Base-by-base conservation (phyloP, 2,797 vertebrate genomes). In the Gouania willdenowi region DNA sequence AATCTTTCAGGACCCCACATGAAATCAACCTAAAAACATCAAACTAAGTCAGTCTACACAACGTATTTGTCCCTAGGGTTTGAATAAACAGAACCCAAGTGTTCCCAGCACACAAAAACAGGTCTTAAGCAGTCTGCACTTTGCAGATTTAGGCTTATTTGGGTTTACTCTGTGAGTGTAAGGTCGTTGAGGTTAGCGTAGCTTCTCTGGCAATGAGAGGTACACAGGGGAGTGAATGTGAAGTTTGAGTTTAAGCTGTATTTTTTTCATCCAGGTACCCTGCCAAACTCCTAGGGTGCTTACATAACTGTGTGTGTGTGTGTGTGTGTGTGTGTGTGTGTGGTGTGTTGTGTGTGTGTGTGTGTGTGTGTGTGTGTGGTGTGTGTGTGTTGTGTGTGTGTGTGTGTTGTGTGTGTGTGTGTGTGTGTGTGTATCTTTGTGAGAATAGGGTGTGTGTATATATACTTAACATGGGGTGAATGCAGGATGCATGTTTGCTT, bases 191-290 rank as follows among this genome's bases (percentile, higher is more conserved):
- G 62, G 68, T 66, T 53, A 57, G 47, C 43, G 35, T 50, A 22
- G 13, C 43, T 72, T 66, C 66, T 44, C 71, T 30, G 60, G 69
- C 51, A 14, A 35, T 2, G 43, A 69, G 61, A 54, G 26, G 41
- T 65, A 59, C 56, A 52, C 39, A 51, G 50, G 61, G 67, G 59
- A 67, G 67, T 65, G 69, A 78, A 80, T 74, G 57, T 66, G 42
- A 78, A 77, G 71, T 75, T 78, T 67, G 44, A 63, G 71, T 68
- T 80, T 81, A 71, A 49, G 69, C 65, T 59, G 50, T 83, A 77
- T 80, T 84, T 75, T 84, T 69, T 82, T 78, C 78, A 81, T 83
- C 70, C 77, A 81, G 79, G 79, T 82, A 75, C 81, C 68, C 62
- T 84, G 75, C 78, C 71, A 81, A 81, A 78, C 73, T 83, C 74